These are phyloP conservation scores for Pteronura brasiliensis DNA, from an alignment of 2,113 vertebrate species.

Conservation along the genomic window DNA sequence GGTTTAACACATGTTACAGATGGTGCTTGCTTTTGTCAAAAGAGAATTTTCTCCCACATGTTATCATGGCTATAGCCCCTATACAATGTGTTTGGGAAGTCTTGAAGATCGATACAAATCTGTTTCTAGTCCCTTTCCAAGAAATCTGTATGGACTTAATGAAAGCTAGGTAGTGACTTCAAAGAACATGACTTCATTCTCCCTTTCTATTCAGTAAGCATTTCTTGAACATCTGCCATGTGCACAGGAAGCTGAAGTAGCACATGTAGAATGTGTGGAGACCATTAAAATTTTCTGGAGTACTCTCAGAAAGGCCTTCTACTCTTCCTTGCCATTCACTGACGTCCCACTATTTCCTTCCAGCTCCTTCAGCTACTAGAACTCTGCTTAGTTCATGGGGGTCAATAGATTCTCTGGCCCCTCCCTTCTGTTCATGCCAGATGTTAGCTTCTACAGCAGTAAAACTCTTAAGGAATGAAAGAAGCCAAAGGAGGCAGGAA, in stretches of 20 bases:
- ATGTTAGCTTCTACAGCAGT: background rate
- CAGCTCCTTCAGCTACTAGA: background rate
- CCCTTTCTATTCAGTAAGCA: background rate
- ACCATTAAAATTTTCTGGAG: background rate
- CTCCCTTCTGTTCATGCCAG: background rate
- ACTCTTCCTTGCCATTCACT: background rate
- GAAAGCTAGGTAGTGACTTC: background rate
- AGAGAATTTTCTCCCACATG: background rate
- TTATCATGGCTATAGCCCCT: background rate
- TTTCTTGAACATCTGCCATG: background rate
- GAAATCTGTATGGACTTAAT: background rate
- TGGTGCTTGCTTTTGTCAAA: background rate
- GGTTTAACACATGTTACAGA: background rate
- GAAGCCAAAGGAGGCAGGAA: background rate
- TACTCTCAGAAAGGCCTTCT: background rate
- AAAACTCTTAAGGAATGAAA: background rate
- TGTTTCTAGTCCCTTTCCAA: background rate
- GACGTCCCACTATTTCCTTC: background rate
- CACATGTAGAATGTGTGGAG: background rate
- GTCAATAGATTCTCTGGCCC: background rate
- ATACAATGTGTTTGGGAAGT: background rate
- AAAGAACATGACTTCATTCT: background rate
- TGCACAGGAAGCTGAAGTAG: background rate
- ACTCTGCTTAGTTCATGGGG: background rate
- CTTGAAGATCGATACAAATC: background rate